phyloP scores from a whole-genome alignment of 2,888 invertebrate species.

The Myopa tessellatipennis region DNA sequence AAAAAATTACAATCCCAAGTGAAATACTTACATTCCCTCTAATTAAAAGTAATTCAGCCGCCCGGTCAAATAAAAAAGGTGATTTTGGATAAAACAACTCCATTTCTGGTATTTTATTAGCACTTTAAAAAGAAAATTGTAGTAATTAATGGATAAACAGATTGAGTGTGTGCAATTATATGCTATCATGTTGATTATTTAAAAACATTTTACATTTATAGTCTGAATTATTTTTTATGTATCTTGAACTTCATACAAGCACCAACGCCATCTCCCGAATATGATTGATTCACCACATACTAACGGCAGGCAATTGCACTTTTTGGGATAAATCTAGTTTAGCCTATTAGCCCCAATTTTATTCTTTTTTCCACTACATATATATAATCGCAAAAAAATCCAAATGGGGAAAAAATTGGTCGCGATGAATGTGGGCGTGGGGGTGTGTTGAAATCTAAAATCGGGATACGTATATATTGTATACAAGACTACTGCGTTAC shows the following conservation, averaged over 20 bases:
- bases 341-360: too few relatives aligned
- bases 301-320: neutral
- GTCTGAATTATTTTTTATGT: too few relatives aligned
- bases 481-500: too few relatives aligned
- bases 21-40: conserved; percentile 63
- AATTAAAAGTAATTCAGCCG: conserved; percentile 63
- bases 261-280: conserved; percentile 1
- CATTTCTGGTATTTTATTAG: too few relatives aligned
- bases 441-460: neutral
- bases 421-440: neutral
- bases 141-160: too few relatives aligned
- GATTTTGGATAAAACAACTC: conserved; percentile 64
- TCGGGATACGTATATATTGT: too few relatives aligned
- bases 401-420: too few relatives aligned
- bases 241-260: neutral
- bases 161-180: conserved; percentile 24
- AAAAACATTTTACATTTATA: too few relatives aligned
- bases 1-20: neutral
- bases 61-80: conserved; percentile 62
- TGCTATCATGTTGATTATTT: neutral
- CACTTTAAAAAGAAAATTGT: too few relatives aligned
- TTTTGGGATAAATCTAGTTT: too few relatives aligned
- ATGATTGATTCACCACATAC: neutral
- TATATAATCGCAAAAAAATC: too few relatives aligned
- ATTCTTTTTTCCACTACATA: too few relatives aligned